A percentile compares a stretch with the other conserved stretches of the same genome.
Evolutionary conservation across 2,113 vertebrate species (phyloP).

Genomic region (Neomonachus schauinslandi): DNA sequence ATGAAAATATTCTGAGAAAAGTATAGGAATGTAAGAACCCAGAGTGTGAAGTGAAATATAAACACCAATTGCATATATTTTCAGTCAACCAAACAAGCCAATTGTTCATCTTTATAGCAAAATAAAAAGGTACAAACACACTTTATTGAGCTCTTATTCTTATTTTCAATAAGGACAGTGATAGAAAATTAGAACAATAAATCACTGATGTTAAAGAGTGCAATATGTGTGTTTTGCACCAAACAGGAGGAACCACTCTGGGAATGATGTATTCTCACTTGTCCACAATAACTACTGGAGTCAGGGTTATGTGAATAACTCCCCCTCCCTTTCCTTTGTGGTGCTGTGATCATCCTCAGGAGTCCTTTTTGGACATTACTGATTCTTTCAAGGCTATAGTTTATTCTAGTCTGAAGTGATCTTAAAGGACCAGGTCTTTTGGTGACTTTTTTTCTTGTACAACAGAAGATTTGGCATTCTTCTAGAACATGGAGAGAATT

Average conservation of each 20-base stretch:
- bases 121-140: not conserved
- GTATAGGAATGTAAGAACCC: not conserved
- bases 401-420: not conserved
- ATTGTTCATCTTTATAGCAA: not conserved
- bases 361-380: not conserved
- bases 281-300: not conserved
- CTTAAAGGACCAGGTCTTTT: not conserved
- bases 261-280: not conserved
- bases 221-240: not conserved
- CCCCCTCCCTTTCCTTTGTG: not conserved
- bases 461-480: not conserved
- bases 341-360: not conserved
- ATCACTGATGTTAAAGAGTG: not conserved
- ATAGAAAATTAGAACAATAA: not conserved
- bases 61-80: not conserved
- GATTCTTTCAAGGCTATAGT: not conserved
- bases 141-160: not conserved
- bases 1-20: not conserved
- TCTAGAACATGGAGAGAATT: not conserved
- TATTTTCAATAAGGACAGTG: not conserved
- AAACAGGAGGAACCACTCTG: not conserved
- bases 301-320: not conserved
- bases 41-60: not conserved
- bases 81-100: not conserved
- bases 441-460: not conserved